Conservation (phyloP, 1,140 invertebrate genomes). For the Drosophila yakuba region DNA sequence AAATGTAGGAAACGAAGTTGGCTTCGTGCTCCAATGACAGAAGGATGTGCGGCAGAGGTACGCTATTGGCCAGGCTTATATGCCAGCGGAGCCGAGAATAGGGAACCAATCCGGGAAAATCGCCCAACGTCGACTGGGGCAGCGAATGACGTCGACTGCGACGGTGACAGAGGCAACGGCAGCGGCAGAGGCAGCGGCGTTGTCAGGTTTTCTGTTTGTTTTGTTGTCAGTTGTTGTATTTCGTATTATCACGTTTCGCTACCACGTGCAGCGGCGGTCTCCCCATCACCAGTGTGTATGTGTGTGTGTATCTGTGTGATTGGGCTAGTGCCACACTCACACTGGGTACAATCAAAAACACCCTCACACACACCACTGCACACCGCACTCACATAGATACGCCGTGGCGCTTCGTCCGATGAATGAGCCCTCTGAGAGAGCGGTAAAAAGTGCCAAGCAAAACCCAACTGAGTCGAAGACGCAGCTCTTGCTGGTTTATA, state of each 20-base stretch:
- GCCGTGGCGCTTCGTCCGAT: slow-evolving; percentile 54
- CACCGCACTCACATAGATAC: slow-evolving; percentile 15
- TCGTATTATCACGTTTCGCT: slow-evolving; percentile 82
- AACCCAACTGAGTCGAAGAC: slow-evolving; percentile 35
- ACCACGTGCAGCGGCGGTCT: slow-evolving; percentile 76
- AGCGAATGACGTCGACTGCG: not conserved
- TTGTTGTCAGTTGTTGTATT: slow-evolving; percentile 76
- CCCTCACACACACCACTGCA: not conserved
- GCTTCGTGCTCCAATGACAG: slow-evolving; percentile 44
- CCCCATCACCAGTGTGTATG: slow-evolving; percentile 19
- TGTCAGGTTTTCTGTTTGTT: slow-evolving; percentile 82
- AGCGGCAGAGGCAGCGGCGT: slow-evolving; percentile 38
- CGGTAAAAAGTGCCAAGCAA: slow-evolving; percentile 55
- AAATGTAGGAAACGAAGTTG: not conserved
- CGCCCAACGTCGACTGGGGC: not conserved
- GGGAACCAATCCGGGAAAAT: slow-evolving; percentile 54
- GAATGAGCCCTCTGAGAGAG: slow-evolving; percentile 49
- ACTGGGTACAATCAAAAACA: not conserved
- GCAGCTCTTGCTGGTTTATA: slow-evolving; percentile 58
- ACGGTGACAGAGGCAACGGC: slow-evolving; percentile 19
- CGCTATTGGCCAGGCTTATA: slow-evolving; percentile 61
- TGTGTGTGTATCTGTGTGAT: slow-evolving; percentile 18
- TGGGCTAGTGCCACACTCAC: slow-evolving; percentile 16
- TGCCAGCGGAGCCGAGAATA: slow-evolving; percentile 8
- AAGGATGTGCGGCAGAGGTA: slow-evolving; percentile 45